Base-by-base conservation (phyloP, 2,888 invertebrate species). In the Cyclophora punctaria region DNA sequence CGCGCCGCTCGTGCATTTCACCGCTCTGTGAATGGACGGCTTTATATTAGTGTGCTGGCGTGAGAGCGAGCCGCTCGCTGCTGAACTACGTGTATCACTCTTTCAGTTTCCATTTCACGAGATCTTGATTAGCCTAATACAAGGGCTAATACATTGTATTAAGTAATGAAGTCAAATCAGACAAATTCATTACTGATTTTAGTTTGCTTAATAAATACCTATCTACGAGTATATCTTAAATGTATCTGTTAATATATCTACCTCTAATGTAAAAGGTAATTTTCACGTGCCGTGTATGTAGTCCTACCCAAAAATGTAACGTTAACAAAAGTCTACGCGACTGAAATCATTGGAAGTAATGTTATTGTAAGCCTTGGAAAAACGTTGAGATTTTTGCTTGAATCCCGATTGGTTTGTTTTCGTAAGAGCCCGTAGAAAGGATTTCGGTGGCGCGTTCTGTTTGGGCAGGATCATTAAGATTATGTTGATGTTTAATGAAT, bases 381-480 rank as follows among this genome's bases (percentile, higher is more conserved):
- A 49, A 43, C 55, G 37, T 35, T 45, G 37, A 47, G 44, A 50
- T 37, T 51, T 48, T 49, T 46, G 44, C 49, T 54, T 55, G 57
- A 57, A 64, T 65, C 55, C 49, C 47, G 50, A 55, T 53, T 49
- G 51, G 63, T 66, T 68, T 65, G 62, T 66, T 67, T 67, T 63
- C 45, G 48, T 64, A 55, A 46, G 52, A 37, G 48, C 53, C 35
- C 49, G 45, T 52, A 48, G 47, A 48, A 51, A 49, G 48, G 61
- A 58, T 59, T 60, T 56, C 50, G 58, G 55, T 55, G 51, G 46
- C 48, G 41, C 49, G 51, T 49, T 35, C 48, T 71, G 70, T 71
- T 71, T 50, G 57, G 56, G 61, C 69, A 69, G 71, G 73, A 62
- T 60, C 52, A 52, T 60, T 66, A 59, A 55, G 59, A 60, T 60